Conservation (phyloP, 2,113 vertebrate genomes). For the Antennarius striatus region DNA sequence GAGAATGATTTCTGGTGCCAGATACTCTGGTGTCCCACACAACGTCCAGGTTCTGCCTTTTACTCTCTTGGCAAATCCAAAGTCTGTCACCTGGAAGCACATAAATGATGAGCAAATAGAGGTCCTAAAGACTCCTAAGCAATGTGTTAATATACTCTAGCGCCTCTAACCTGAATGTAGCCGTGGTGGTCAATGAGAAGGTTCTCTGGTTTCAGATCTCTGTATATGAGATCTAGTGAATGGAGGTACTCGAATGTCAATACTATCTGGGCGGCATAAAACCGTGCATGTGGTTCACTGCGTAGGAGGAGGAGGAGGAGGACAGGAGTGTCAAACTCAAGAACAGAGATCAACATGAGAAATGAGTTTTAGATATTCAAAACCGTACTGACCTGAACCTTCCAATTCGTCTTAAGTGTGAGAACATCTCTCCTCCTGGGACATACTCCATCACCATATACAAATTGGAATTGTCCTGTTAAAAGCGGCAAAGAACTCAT, state of each 20-base stretch:
- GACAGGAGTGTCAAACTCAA: neutral
- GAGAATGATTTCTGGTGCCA: constrained; percentile 98
- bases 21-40: constrained; percentile 98
- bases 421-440: constrained; percentile 99
- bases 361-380: neutral
- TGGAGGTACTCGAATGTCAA: constrained; percentile 99
- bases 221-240: constrained; percentile 99
- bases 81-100: constrained; percentile 91
- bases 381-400: constrained; percentile 89
- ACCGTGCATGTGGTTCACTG: constrained; percentile 97
- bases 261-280: constrained; percentile 99
- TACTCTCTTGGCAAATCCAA: constrained; percentile 98
- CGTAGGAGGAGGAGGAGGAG: constrained; percentile 6
- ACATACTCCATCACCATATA: constrained; percentile 99
- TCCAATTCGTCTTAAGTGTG: constrained; percentile 98
- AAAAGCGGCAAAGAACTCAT: neutral
- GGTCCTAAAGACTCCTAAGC: neutral
- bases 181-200: constrained; percentile 98
- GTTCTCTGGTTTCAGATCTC: constrained; percentile 99
- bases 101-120: neutral
- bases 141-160: neutral
- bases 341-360: neutral
- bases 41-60: constrained; percentile 99
- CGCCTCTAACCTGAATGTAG: constrained; percentile 91
- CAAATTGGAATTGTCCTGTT: constrained; percentile 98